These are phyloP conservation scores for Tragelaphus imberbis DNA, from an alignment of 2,113 vertebrate species.

Conservation along the genomic window DNA sequence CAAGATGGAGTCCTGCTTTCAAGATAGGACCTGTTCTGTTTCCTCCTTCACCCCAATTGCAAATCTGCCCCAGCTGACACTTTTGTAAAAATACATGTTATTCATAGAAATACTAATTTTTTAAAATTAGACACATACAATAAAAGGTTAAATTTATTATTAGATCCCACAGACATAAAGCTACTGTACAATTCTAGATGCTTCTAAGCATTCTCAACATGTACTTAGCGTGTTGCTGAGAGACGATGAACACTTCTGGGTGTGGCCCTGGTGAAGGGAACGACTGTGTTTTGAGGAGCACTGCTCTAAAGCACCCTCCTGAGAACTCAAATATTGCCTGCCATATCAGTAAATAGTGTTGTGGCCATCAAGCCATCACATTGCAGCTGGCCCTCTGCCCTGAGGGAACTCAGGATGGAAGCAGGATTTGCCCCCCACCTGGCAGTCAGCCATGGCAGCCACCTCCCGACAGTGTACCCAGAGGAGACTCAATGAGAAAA, in stretches of 20 bases:
- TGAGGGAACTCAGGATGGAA: background rate
- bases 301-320: background rate
- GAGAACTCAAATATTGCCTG: background rate
- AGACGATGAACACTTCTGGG: no score
- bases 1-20: background rate
- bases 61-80: background rate
- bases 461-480: background rate
- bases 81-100: background rate
- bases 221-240: background rate
- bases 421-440: background rate
- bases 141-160: background rate
- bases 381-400: background rate
- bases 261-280: no score
- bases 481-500: background rate
- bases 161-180: background rate
- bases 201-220: background rate
- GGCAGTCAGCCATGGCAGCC: background rate
- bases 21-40: background rate
- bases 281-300: background rate
- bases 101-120: background rate
- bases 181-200: background rate
- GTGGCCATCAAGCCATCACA: background rate
- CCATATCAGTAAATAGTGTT: background rate
- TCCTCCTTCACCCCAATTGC: background rate
- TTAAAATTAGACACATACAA: background rate